Conservation (phyloP, 2,797 vertebrate species). For the Peromyscus nudipes region DNA sequence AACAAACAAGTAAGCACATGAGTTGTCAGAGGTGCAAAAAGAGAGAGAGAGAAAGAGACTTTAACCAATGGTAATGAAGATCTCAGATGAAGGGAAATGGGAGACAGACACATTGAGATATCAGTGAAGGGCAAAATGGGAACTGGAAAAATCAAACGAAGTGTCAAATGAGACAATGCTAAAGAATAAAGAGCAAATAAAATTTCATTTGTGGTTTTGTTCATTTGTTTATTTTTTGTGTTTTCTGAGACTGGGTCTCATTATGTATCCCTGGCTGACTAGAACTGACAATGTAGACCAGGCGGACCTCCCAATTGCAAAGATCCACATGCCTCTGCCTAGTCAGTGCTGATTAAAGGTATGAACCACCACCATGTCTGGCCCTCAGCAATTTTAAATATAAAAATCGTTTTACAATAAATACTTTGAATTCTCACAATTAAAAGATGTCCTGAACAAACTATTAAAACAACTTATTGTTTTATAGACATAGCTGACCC, state of each 20-base stretch:
- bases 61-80: background rate
- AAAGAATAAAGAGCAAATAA: background rate
- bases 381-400: background rate
- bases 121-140: background rate
- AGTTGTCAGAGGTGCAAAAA: background rate
- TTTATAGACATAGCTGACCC: background rate
- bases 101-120: background rate
- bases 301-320: rapidly evolving
- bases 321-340: background rate
- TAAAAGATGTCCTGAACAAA: background rate
- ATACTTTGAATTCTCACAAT: constrained; percentile 1
- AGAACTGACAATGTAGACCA: background rate
- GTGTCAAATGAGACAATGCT: background rate
- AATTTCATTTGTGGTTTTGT: background rate
- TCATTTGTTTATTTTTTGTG: background rate
- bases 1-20: background rate
- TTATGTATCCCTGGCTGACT: no score
- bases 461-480: background rate
- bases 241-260: background rate
- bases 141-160: background rate
- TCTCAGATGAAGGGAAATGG: background rate
- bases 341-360: background rate
- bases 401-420: background rate
- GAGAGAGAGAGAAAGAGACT: background rate
- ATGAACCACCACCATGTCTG: no score